phyloP scores from a whole-genome alignment of 2,797 vertebrate genomes.

The Coranthus polyacanthus region DNA sequence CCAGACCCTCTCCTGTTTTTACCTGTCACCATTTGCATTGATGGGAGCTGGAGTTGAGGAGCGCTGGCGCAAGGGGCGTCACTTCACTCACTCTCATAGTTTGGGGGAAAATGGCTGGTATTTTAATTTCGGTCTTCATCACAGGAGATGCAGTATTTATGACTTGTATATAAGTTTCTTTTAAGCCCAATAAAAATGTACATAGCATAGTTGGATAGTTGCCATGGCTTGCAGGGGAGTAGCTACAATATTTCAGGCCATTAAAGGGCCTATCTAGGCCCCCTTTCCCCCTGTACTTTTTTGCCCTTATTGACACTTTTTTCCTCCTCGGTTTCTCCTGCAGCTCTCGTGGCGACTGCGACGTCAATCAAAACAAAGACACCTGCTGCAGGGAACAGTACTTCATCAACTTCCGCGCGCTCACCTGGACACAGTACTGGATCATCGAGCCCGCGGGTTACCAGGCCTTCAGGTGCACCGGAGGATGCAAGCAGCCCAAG shows the following conservation, averaged over 20 bases:
- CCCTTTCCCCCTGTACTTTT: background rate
- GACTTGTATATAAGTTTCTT: background rate
- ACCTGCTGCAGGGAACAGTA: conserved; percentile 88
- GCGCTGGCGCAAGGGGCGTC: conserved; percentile 16
- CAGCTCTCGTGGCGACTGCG: conserved; percentile 90
- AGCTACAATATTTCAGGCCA: conserved; percentile 15
- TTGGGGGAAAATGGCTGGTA: background rate
- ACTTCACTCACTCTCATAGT: conserved; percentile 2
- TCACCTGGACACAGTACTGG: conserved; percentile 90
- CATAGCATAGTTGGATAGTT: too few species aligned
- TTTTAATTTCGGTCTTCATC: too few species aligned
- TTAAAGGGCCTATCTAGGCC: too few species aligned
- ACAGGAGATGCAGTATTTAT: background rate
- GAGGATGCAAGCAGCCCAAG: conserved; percentile 83
- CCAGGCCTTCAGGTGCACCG: conserved; percentile 86
- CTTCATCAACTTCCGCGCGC: conserved; percentile 88
- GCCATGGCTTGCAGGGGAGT: conserved; percentile 9
- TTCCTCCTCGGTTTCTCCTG: too few species aligned
- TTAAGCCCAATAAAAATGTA: background rate
- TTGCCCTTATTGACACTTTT: background rate
- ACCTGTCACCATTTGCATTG: conserved; percentile 56
- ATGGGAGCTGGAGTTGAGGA: background rate
- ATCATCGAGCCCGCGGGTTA: conserved; percentile 90
- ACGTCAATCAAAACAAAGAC: conserved; percentile 71
- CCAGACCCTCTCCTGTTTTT: background rate